phyloP scores from a whole-genome alignment of 1,140 invertebrate species.

The Heliconius nattereri region DNA sequence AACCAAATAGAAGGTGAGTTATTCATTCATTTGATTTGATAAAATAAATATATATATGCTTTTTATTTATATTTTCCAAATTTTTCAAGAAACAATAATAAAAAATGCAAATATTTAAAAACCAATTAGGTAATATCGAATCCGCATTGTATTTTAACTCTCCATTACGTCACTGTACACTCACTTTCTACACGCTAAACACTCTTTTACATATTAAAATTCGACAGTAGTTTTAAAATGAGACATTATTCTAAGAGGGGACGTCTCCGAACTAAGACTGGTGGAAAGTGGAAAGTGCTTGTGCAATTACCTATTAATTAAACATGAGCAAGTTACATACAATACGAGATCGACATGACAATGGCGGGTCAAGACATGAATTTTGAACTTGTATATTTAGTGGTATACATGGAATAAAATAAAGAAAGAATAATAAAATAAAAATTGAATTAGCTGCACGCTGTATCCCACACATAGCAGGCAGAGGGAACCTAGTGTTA shows the following conservation, averaged over 20 bases:
- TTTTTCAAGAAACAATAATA: not conserved
- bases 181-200: not conserved
- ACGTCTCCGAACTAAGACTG: slow-evolving; percentile 16
- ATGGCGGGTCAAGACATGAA: slow-evolving; percentile 26
- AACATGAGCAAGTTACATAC: slow-evolving; percentile 37
- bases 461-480: no score
- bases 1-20: slow-evolving; percentile 79
- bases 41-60: no score
- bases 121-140: not conserved
- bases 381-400: slow-evolving; percentile 18
- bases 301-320: slow-evolving; percentile 41
- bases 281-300: slow-evolving; percentile 40
- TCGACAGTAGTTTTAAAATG: slow-evolving; percentile 12
- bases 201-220: slow-evolving; percentile 16
- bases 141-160: not conserved
- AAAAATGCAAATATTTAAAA: not conserved
- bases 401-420: no score
- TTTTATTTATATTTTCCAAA: no score
- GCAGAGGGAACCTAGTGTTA: no score
- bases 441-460: no score
- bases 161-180: not conserved
- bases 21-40: not conserved
- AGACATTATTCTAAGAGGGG: slow-evolving; percentile 16
- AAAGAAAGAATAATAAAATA: not conserved
- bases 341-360: slow-evolving; percentile 36